Evolutionary conservation across 2,797 vertebrate genomes (phyloP).

Genomic region (Protonibea diacanthus): DNA sequence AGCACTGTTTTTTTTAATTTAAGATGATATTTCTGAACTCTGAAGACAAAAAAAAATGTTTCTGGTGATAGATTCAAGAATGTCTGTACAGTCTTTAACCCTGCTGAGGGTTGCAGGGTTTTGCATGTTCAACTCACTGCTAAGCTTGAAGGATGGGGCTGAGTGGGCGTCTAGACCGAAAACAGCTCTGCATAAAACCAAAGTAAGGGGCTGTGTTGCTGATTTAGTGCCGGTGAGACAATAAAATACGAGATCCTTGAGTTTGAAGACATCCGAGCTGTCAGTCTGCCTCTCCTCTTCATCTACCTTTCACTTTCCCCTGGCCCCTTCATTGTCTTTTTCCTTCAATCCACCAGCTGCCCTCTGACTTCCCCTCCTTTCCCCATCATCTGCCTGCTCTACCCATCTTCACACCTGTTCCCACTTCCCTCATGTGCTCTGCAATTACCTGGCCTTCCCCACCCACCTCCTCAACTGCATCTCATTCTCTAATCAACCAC

Average conservation of each 20-base stretch:
- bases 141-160: neutral
- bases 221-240: slow-evolving; percentile 1
- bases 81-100: neutral
- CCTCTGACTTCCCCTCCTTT: neutral
- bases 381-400: too few species aligned
- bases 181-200: neutral
- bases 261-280: neutral
- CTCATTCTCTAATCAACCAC: too few species aligned
- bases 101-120: neutral
- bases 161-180: neutral
- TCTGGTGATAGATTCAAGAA: too few species aligned
- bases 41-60: neutral
- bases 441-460: too few species aligned
- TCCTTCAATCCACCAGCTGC: neutral
- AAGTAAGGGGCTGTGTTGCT: neutral
- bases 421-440: too few species aligned
- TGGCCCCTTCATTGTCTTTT: neutral
- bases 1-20: neutral
- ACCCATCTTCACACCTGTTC: neutral
- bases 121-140: neutral
- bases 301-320: neutral
- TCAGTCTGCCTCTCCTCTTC: neutral
- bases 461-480: too few species aligned
- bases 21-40: neutral
- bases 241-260: neutral